Conservation (phyloP, 2,113 vertebrate genomes). For the Hiodon tergisus region DNA sequence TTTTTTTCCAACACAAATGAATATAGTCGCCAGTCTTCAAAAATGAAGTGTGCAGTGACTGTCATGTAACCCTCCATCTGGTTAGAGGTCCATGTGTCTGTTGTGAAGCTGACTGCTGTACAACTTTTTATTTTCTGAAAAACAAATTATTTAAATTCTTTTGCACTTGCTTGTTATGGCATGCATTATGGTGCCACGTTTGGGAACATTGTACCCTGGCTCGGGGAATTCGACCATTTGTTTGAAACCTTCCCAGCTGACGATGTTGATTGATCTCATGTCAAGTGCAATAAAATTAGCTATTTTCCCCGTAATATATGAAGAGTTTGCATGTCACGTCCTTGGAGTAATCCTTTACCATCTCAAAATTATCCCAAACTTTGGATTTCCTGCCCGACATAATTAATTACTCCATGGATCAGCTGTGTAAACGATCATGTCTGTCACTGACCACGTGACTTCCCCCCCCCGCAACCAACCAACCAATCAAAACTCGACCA, state of each 20-base stretch:
- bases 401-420: too few relatives aligned
- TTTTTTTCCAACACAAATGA: conserved; percentile 6
- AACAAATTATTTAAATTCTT: neutral
- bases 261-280: neutral
- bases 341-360: too few relatives aligned
- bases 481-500: too few relatives aligned
- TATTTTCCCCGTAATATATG: neutral
- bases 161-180: neutral
- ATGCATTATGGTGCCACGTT: conserved; percentile 5
- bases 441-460: too few relatives aligned
- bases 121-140: conserved; percentile 11
- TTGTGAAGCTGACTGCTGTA: conserved; percentile 4
- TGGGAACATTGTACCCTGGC: neutral
- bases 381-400: too few relatives aligned
- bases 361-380: too few relatives aligned
- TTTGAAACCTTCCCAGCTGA: neutral
- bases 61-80: conserved; percentile 23
- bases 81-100: conserved; percentile 14
- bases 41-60: conserved; percentile 21
- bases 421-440: too few relatives aligned
- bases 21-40: neutral
- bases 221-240: neutral
- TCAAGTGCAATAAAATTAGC: conserved; percentile 19
- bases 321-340: too few relatives aligned
- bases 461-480: too few relatives aligned